A percentile compares a stretch with the other conserved stretches of the same genome.
Conservation (phyloP, 2,113 vertebrate genomes). For the Jacana jacana region DNA sequence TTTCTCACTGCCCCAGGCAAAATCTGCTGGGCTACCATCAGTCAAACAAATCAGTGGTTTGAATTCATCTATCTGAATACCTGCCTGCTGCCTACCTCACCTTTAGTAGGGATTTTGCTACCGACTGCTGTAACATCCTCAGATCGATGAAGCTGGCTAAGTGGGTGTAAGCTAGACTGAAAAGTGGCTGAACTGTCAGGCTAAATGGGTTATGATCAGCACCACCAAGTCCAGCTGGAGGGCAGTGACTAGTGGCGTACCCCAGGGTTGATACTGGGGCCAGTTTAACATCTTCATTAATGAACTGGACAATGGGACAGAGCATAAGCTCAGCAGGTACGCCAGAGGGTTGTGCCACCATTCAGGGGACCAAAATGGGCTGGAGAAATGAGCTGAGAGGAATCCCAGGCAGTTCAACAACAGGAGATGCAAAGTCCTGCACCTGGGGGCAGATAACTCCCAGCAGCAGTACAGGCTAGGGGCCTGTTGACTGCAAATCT, state of each 20-base stretch:
- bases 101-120: neutral
- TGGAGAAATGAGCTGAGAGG: neutral
- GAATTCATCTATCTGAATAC: neutral
- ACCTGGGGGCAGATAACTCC: neutral
- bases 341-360: neutral
- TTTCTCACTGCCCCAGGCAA: neutral
- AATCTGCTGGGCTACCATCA: neutral
- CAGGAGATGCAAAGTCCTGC: neutral
- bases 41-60: neutral
- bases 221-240: neutral
- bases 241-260: no score
- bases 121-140: neutral
- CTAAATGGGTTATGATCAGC: neutral
- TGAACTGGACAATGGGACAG: no score
- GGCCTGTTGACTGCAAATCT: neutral
- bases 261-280: neutral
- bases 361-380: neutral
- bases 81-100: neutral
- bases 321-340: neutral
- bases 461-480: neutral
- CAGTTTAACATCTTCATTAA: neutral
- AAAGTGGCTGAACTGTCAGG: neutral
- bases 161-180: neutral
- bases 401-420: neutral
- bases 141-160: neutral